Evolutionary conservation across 2,888 invertebrate species (phyloP), one percentile per base, ranked within the genome.

Genomic region (Drosophila imparisetae): DNA sequence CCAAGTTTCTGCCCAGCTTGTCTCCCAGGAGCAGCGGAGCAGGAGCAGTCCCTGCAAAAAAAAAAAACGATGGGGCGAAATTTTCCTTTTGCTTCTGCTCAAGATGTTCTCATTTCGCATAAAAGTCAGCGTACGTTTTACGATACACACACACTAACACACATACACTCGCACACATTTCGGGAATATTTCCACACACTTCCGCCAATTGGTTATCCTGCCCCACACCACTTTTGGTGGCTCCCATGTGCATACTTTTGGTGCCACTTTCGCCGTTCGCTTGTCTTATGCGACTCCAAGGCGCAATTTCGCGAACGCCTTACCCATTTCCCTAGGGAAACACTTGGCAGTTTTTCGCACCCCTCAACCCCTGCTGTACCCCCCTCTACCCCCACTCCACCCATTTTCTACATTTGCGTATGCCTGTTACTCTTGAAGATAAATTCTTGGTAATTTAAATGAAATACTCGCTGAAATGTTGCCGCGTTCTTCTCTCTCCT

Each of bases 271-370:
- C 68, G 92, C 90, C 92, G 91, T 91, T 91, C n/a, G 92, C 90
- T 87, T 89, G 91, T 90, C 91, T 93, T 92, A 92, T 92, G 92
- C 91, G 90, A 92, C 93, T 91, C 93, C 79, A 86, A 92, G 92
- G 93, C 92, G 91, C 92, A 93, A 93, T 93, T 93, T 91, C 89
- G 90, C 90, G 67, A 57, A 42, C 58, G 78, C 82, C 68, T 85
- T 91, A 61, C 65, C 62, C 68, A 55, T 55, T 55, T 78, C 91
- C 87, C 77, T 54, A 81, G 92, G 91, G 90, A 64, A 59, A 42
- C 64, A 61, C 59, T 55, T 62, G 13, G 45, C 72, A 76, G 55
- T 66, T 58, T 50, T 40, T 30, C 30, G 27, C 40, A n/a, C 53
- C 40, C 57, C 42, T 32, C 18, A 34, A 21, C 40, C 11, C n/a